Evolutionary conservation across 2,888 invertebrate genomes (phyloP), one percentile per base, ranked within the genome.

Genomic region (Drosophila siamana): DNA sequence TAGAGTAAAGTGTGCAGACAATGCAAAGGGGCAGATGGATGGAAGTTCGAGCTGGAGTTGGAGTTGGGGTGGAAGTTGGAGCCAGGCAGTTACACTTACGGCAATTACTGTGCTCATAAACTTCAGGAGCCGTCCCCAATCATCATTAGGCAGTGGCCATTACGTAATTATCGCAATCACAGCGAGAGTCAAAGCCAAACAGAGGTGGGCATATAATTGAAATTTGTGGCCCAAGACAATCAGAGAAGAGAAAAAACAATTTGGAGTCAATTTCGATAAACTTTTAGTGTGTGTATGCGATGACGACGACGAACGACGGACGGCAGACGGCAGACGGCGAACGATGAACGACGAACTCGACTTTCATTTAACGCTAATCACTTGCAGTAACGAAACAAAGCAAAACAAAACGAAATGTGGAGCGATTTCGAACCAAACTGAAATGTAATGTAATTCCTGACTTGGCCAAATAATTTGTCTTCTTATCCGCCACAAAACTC

Each of bases 101-200:
- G 81, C 86, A 82, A 82, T 82, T 82, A 74, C 78, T 78, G 46
- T 43, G 62, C 87, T 78, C 87, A 84, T 82, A 86, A 84, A 84
- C 78, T 80, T 67, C 61, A 62, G 73, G 48, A 51, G 41, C 52
- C 57, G 62, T 47, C 40, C 50, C 64, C 86, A 85, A 84, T 83
- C 77, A 85, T 87, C 84, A 87, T 82, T 87, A 85, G 70, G 71
- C 76, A 74, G 68, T 68, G 85, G 79, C 75, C 87, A 84, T 84
- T 84, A 88, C 88, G 86, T 85, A 85, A 85, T 85, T 85, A 88
- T 83, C 85, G 86, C 88, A 86, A 80, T 86, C 88, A 87, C 77
- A 82, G 78, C 62, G 55, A 59, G 48, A 44, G 40, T 5, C 43
- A 9, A 26, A 38, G 5, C 2, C 30, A n/a, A n/a, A n/a, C n/a